Evolutionary conservation across 2,797 vertebrate genomes (phyloP).

Genomic region (Chelmon rostratus): DNA sequence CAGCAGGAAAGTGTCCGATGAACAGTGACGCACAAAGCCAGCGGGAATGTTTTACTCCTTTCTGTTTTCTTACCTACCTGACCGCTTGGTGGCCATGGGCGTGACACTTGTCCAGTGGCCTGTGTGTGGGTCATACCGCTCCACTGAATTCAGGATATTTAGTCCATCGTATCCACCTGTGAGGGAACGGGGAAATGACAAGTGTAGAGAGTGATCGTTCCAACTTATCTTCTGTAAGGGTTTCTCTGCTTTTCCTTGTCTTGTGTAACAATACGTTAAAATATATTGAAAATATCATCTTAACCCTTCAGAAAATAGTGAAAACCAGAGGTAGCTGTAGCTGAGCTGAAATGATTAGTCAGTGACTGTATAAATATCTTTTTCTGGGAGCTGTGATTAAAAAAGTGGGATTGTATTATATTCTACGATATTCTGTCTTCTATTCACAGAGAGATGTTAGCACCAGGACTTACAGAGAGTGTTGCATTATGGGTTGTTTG

Average conservation of each 20-base stretch:
- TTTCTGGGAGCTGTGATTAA: too few species aligned
- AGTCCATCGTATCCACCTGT: conserved; percentile 97
- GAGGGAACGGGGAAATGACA: conserved; percentile 17
- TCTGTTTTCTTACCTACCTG: conserved; percentile 85
- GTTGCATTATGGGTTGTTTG: not conserved
- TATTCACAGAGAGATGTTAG: too few species aligned
- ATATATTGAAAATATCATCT: not conserved
- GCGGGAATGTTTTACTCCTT: accelerated
- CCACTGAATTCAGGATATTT: conserved; percentile 98
- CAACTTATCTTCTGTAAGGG: not conserved
- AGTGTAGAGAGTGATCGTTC: not conserved
- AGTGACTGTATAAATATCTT: not conserved
- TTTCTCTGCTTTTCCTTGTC: not conserved
- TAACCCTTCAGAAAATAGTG: not conserved
- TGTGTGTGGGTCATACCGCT: conserved; percentile 97
- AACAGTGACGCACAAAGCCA: not conserved
- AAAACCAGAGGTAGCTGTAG: too few species aligned
- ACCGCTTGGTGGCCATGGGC: conserved; percentile 98
- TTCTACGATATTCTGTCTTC: too few species aligned
- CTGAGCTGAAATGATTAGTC: not conserved
- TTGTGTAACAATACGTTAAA: not conserved
- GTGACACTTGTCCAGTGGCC: conserved; percentile 99
- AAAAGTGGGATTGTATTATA: not conserved
- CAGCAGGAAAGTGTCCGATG: conserved; percentile 16
- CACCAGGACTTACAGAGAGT: not conserved